Evolutionary conservation across 2,888 invertebrate genomes (phyloP), one percentile per base, ranked within the genome.

Genomic region (Drosophila flavopinicola): DNA sequence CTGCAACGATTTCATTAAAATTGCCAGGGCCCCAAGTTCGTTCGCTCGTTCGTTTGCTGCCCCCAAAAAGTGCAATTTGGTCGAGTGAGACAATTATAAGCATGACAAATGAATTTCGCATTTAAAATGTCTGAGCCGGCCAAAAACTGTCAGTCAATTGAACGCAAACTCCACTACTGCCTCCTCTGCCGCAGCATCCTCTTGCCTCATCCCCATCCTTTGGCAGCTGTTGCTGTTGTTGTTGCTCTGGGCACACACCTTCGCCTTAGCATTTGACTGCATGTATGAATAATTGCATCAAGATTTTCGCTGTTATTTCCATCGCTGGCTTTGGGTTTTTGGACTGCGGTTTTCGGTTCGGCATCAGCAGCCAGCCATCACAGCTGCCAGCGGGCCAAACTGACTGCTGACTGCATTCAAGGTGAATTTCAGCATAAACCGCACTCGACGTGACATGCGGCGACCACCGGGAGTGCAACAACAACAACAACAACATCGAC

Each of bases 91-190:
- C 88, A 88, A 87, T 87, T 88, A 87, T 83, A 87, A 88, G 88
- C 75, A 85, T 79, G 85, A 87, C 88, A 87, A 88, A 87, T 87
- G 87, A 87, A 77, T 85, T 87, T 85, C 85, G 87, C 77, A 85
- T 82, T 80, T 75, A 66, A 68, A 67, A 38, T 48, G 57, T 59
- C 53, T 54, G 61, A 53, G 58, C 39, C 33, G 41, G 24, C 44
- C 59, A 60, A 41, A 57, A 63, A 66, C 64, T 66, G 76, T 73
- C 76, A 64, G 83, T 82, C 85, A 85, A 77, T 84, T 77, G 79
- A 64, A n/a, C n/a, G n/a, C n/a, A n/a, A n/a, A n/a, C n/a, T n/a
- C n/a, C n/a, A n/a, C n/a, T n/a, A n/a, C n/a, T n/a, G n/a, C n/a
- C n/a, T n/a, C n/a, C n/a, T n/a, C n/a, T n/a, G n/a, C n/a, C n/a